Conservation (phyloP, 2,888 invertebrate species). For the Agonopterix arenella region DNA sequence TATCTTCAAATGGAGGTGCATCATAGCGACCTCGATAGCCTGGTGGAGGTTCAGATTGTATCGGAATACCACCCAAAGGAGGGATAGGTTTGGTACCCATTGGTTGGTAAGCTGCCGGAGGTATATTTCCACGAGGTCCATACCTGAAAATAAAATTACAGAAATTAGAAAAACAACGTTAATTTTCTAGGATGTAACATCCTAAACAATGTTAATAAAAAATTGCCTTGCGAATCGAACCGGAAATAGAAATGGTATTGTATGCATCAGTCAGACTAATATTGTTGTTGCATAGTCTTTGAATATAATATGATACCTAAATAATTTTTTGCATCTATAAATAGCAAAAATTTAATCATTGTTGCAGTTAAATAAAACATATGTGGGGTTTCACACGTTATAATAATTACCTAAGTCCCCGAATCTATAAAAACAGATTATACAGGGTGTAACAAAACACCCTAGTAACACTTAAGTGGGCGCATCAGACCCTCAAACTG, state of each 20-base stretch:
- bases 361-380: too few species aligned
- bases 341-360: too few species aligned
- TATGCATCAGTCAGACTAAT: too few species aligned
- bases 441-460: too few species aligned
- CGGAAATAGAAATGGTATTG: conserved; percentile 6
- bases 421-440: too few species aligned
- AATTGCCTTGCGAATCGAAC: conserved; percentile 44
- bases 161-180: not conserved
- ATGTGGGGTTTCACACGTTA: too few species aligned
- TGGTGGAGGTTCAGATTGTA: conserved; percentile 47
- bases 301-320: too few species aligned
- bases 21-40: conserved; percentile 63
- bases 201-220: not conserved
- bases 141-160: conserved; percentile 52
- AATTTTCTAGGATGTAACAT: not conserved
- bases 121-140: conserved; percentile 51
- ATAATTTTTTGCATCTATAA: too few species aligned
- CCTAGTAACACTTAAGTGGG: too few species aligned
- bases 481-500: too few species aligned
- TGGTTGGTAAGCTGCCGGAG: conserved; percentile 49
- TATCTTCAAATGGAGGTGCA: conserved; percentile 71
- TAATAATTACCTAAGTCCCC: too few species aligned
- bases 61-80: conserved; percentile 39
- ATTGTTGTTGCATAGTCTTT: too few species aligned
- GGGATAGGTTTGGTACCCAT: conserved; percentile 52